Evolutionary conservation across 2,888 invertebrate genomes (phyloP).

Genomic region (Ligdia adustata): DNA sequence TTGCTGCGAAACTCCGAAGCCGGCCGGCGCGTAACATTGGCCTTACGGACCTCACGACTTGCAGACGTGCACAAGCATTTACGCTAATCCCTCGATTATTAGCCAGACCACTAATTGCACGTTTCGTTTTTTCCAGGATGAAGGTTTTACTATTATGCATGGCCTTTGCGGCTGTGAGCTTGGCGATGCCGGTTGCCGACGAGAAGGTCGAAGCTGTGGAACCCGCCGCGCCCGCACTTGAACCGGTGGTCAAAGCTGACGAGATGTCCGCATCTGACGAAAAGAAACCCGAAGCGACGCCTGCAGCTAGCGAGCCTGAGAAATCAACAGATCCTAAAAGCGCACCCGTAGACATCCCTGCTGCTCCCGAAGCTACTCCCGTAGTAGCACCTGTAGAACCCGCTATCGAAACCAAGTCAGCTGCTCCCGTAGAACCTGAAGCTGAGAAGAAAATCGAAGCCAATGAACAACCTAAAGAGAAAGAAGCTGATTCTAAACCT

Average conservation of each 20-base stretch:
- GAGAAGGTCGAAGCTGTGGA: slow-evolving; percentile 49
- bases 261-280: slow-evolving; percentile 48
- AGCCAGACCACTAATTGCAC: slow-evolving; percentile 60
- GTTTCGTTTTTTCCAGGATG: slow-evolving; percentile 83
- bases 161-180: slow-evolving; percentile 81
- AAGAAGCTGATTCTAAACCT: slow-evolving; percentile 27
- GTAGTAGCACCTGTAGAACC: slow-evolving; percentile 52
- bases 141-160: slow-evolving; percentile 85
- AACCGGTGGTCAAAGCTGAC: slow-evolving; percentile 41
- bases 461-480: slow-evolving; percentile 26
- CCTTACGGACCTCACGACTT: slow-evolving; percentile 76
- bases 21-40: slow-evolving; percentile 78
- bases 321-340: slow-evolving; percentile 42
- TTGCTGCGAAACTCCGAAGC: slow-evolving; percentile 65
- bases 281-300: slow-evolving; percentile 48
- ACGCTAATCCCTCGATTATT: slow-evolving; percentile 49
- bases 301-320: slow-evolving; percentile 42
- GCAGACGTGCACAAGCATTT: slow-evolving; percentile 62
- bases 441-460: slow-evolving; percentile 43
- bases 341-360: slow-evolving; percentile 4
- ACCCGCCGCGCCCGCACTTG: slow-evolving; percentile 43
- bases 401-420: slow-evolving; percentile 46
- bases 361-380: slow-evolving; percentile 45
- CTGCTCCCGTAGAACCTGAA: slow-evolving; percentile 40
- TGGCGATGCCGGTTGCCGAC: slow-evolving; percentile 86